Evolutionary conservation across 1,140 invertebrate genomes (phyloP), one percentile per base, ranked within the genome.

Genomic region (Dinoponera quadriceps): DNA sequence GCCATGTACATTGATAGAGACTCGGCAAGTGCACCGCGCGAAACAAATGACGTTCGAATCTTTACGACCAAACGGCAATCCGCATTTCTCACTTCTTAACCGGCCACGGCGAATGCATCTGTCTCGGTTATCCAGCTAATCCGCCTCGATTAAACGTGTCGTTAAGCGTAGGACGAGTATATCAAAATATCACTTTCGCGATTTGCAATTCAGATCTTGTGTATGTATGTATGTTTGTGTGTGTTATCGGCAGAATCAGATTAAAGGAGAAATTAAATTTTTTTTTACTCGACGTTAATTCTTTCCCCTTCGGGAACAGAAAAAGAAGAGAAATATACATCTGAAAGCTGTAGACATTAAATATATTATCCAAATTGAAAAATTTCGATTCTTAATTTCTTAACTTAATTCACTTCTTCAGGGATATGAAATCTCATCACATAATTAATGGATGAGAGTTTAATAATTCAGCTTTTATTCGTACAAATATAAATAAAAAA

Each of bases 41-140:
- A 80, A 71, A 80, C 54, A 80, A 80, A 80, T 80, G 75, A 80
- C 25, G 51, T 22, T 44, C 0, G 75, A 57, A 44, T 78, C 65
- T 80, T 80, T 80, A 80, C 18, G 65, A 57, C 75, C 65, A 18
- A 80, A 57, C 57, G 65, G 75, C 33, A 80, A 80, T 55, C 49
- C 49, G 75, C 49, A 29, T 57, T 54, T 38, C 33, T 78, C 33
- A 69, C 44, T 59, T 80, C 75, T 59, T 57, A 80, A 80, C 51
- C 51, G 33, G n/a, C 65, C 65, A 48, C 25, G 33, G 69, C 75
- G 25, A 80, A 80, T 44, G 22, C 63, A 78, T 78, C 33, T 49
- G 29, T 55, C 57, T 71, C 38, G 75, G 51, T 59, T 71, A 77
- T 66, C 33, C 49, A 16, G 20, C 63, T 65, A 65, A 65, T 44